These are phyloP conservation scores for Drosophila subobscura DNA, from an alignment of 1,140 invertebrate genomes.

Conservation along the genomic window DNA sequence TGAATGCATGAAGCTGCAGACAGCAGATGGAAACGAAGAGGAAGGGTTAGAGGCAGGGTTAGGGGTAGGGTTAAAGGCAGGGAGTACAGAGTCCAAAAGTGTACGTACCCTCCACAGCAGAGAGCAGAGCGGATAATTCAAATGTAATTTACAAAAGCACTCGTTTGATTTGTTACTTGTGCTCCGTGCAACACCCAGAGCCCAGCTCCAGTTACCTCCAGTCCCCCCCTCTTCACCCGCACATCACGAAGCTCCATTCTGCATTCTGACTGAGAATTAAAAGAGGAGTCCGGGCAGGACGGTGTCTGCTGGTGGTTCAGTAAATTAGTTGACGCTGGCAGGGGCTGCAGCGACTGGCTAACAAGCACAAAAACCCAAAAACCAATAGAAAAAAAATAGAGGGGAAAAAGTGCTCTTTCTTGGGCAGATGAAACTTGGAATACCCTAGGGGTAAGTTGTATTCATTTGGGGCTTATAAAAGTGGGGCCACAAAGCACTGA, in stretches of 20 bases:
- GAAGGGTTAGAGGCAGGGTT: too few species aligned
- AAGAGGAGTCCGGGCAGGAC: neutral
- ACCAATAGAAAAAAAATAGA: conserved; percentile 48
- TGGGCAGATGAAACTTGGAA: conserved; percentile 15
- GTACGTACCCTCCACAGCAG: neutral
- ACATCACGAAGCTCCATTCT: conserved; percentile 23
- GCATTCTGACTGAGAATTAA: conserved; percentile 15
- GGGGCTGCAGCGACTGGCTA: conserved; percentile 26
- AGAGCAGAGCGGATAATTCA: conserved; percentile 66
- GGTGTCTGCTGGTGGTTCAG: conserved; percentile 23
- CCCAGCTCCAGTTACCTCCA: neutral
- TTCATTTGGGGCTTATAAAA: neutral
- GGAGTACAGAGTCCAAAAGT: neutral
- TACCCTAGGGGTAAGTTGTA: conserved; percentile 8
- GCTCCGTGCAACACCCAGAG: conserved; percentile 4
- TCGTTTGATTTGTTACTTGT: conserved; percentile 79
- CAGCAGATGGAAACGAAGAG: neutral
- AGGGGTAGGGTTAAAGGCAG: neutral
- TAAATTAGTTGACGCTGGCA: conserved; percentile 65
- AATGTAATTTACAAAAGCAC: conserved; percentile 80
- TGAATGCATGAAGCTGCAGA: conserved; percentile 2
- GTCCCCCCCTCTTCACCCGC: conserved; percentile 1
- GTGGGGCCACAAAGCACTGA: too few species aligned
- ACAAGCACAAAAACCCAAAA: conserved; percentile 44
- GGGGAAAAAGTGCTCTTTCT: conserved; percentile 6